A percentile compares a stretch with the other conserved stretches of the same genome.
Evolutionary conservation across 1,140 invertebrate species (phyloP).

Genomic region (Zaprionus africanus): DNA sequence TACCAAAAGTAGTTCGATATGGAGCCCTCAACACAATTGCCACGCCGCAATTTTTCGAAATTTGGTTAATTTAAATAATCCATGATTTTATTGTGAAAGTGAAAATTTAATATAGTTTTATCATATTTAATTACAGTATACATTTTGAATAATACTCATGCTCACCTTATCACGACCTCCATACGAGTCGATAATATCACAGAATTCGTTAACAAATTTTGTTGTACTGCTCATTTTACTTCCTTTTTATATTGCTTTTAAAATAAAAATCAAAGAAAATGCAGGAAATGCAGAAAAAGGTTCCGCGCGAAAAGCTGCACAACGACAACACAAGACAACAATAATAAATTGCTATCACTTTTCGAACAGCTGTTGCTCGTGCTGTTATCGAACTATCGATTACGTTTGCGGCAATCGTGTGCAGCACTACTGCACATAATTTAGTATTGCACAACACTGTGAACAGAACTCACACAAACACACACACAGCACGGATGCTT

Average conservation of each 20-base stretch:
- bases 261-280: constrained; percentile 9
- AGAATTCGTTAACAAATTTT: constrained; percentile 85
- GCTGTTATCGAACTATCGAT: constrained; percentile 5
- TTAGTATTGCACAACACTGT: constrained; percentile 31
- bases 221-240: constrained; percentile 53
- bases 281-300: constrained; percentile 15
- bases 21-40: constrained; percentile 28
- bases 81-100: neutral
- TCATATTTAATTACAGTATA: neutral
- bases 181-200: constrained; percentile 85
- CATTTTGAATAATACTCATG: neutral
- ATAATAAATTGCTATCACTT: constrained; percentile 25
- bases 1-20: constrained; percentile 27
- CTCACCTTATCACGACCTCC: constrained; percentile 86
- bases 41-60: constrained; percentile 59
- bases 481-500: constrained; percentile 43
- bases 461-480: constrained; percentile 19
- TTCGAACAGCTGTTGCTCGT: constrained; percentile 32
- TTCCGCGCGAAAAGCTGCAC: constrained; percentile 24
- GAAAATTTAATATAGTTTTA: neutral
- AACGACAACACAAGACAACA: constrained; percentile 38
- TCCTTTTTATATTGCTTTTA: constrained; percentile 2
- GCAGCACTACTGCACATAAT: constrained; percentile 22
- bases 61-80: neutral
- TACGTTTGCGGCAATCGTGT: constrained; percentile 6